Percentiles rank a stretch among this genome's conserved stretches.
These are phyloP conservation scores for Bubo blakistoni DNA, from an alignment of 2,113 vertebrate genomes.

Conservation along the genomic window DNA sequence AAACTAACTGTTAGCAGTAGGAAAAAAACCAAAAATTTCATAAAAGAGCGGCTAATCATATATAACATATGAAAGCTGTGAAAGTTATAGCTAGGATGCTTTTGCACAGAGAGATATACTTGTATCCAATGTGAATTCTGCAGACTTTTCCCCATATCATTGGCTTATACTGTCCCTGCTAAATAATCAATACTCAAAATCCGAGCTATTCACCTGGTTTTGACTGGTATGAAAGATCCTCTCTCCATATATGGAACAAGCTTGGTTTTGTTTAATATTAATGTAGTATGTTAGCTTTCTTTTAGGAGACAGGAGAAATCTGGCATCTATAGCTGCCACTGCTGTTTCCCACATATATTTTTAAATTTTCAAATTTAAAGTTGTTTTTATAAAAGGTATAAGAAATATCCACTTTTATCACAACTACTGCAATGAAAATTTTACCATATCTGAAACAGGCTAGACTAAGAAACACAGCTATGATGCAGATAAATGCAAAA, in stretches of 20 bases:
- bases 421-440: neutral
- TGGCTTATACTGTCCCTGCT: neutral
- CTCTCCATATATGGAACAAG: neutral
- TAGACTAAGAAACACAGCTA: neutral
- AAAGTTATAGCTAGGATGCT: neutral
- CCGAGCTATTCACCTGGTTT: neutral
- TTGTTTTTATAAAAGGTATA: neutral
- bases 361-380: neutral
- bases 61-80: neutral
- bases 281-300: neutral
- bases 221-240: neutral
- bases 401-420: neutral
- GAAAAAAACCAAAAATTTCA: neutral
- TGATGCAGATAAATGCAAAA: neutral
- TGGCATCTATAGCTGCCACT: neutral
- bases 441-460: neutral
- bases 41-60: neutral
- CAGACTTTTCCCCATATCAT: neutral
- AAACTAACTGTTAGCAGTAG: neutral
- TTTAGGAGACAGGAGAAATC: neutral
- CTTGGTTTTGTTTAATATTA: neutral
- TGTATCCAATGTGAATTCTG: neutral
- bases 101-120: neutral
- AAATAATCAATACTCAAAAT: neutral
- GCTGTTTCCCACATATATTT: neutral